Base-by-base conservation (phyloP, 2,888 invertebrate species). In the Agrotis clavis region DNA sequence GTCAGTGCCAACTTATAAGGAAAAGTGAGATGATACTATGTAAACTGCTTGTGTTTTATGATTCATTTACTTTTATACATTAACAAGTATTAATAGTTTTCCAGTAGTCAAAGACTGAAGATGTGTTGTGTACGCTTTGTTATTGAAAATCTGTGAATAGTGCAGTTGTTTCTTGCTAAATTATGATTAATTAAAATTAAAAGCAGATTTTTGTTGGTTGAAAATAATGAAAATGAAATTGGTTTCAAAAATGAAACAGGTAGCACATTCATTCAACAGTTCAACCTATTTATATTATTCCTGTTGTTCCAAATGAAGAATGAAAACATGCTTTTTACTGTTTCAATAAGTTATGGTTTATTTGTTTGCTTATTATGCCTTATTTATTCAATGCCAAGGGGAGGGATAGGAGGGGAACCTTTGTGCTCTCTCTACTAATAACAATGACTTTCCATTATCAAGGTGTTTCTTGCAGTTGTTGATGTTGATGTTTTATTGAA, bases 211-310 rank as follows among this genome's bases (percentile, higher is more conserved):
- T 41, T 54, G 14, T 16, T n/a, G 65, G 50, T 64, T 60, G n/a
- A 11, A 45, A 41, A 4, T 19, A 25, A 68, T 68, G 35, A 79
- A 19, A 19, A 68, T 68, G 35, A 79, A 19, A 25, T 57, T 82
- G 19, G 35, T 82, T 60, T 19, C 48, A 25, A 83, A 63, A 66
- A 79, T 79, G 79, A 68, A 73, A 64, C 65, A 79, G 83, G 83
- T 62, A 63, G 51, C 45, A 50, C 14, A 3, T 35, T 35, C 14
- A 35, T 45, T 13, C 5, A 67, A 63, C 1, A 30, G 11, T 35
- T 30, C 14, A 19, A 35, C 4, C 5, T 5, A 16, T 13, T 21
- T 21, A 14, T 13, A 19, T 75, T 25, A 1, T 6, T 54, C 19
- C 2, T 48, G 14, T 21, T 53, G 16, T 50, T 65, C 14, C 11